phyloP scores from a whole-genome alignment of 2,888 invertebrate genomes.

The Drosophila borealis region DNA sequence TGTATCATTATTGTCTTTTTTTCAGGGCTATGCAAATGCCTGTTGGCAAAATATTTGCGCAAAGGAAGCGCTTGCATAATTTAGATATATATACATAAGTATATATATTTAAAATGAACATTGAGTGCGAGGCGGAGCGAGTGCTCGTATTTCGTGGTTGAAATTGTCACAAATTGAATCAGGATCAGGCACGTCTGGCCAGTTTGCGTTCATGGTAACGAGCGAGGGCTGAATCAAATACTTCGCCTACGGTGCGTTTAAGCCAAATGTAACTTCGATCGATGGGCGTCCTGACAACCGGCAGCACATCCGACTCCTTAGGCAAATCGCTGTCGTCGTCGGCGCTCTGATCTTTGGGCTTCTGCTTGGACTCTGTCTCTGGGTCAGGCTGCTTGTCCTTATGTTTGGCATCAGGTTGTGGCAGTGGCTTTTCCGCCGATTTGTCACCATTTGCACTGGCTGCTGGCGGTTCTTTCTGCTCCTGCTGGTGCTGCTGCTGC shows the following conservation, averaged over 20 bases:
- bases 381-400: constrained; percentile 11
- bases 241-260: constrained; percentile 92
- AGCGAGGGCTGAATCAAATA: constrained; percentile 90
- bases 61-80: constrained; percentile 29
- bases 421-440: not conserved
- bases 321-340: not conserved
- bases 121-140: constrained; percentile 2
- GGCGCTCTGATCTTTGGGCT: not conserved
- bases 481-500: not conserved
- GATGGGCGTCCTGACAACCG: constrained; percentile 27
- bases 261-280: constrained; percentile 88
- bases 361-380: not conserved
- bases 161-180: constrained; percentile 12
- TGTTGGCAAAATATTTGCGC: constrained; percentile 43
- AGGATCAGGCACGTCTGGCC: constrained; percentile 32
- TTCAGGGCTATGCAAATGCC: constrained; percentile 46
- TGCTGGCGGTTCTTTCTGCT: not conserved
- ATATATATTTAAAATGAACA: constrained; percentile 40
- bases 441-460: not conserved
- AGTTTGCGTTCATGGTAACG: constrained; percentile 91
- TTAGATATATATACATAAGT: constrained; percentile 9
- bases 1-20: constrained; percentile 40
- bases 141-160: too few relatives aligned
- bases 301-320: constrained; percentile 11
- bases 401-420: not conserved